Evolutionary conservation across 2,888 invertebrate genomes (phyloP), one percentile per base, ranked within the genome.

Genomic region (Amiota minor): DNA sequence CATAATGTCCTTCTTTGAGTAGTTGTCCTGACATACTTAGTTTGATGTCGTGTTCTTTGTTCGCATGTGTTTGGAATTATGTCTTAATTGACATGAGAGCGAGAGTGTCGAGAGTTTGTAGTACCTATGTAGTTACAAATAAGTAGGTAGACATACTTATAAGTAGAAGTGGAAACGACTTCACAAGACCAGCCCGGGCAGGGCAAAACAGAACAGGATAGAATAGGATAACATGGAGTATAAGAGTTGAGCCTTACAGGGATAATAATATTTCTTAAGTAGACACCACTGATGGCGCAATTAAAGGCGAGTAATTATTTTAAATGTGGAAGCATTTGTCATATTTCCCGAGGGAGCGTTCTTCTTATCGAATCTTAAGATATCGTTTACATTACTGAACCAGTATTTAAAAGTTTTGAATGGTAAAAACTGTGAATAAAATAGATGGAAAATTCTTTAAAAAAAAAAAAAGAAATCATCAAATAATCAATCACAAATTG

Each of bases 281-380:
- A 85, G 83, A 82, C 83, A 84, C 86, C 86, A 81, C 81, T 83
- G 83, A 85, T 86, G 81, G 84, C 82, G 83, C 83, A 85, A 85
- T 85, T 85, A 85, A 83, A 84, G 85, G 83, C 73, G 76, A 83
- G 85, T 82, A 85, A 83, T 83, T 83, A 85, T 84, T 83, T 84
- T 83, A 83, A 83, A 83, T 83, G 85, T 83, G 8, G 84, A 84
- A 81, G 81, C 77, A 85, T 85, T 84, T 82, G 74, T 80, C 83
- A 85, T 77, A 72, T 20, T 18, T 68, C 73, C 69, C 46, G 55
- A 72, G 73, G 62, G 71, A 50, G 23, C 11, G 45, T 12, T 62
- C 2, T 68, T 46, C n/a, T 0, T 35, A 35, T 35, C 35, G 35
- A 35, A 35, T 35, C 35, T 35, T 35, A 35, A 35, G 35, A 35